Evolutionary conservation across 2,113 vertebrate species (phyloP).

Genomic region (Cephalopholis sonnerati): DNA sequence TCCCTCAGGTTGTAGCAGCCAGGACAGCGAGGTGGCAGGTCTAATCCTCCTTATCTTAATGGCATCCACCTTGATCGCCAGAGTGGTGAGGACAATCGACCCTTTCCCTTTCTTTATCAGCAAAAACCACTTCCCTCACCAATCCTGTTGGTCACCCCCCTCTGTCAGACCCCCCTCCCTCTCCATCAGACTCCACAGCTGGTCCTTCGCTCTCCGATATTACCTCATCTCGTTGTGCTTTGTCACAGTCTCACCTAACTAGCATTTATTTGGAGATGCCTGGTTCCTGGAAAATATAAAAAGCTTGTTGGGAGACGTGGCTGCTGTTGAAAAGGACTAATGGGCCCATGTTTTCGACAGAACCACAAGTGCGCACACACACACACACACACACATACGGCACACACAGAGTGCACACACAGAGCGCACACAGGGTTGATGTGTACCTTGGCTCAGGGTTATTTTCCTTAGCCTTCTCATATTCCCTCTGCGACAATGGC

Average conservation of each 20-base stretch:
- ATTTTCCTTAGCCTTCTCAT: conserved; percentile 48
- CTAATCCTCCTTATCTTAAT: conserved; percentile 87
- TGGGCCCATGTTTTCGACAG: conserved; percentile 7
- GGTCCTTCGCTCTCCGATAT: conserved; percentile 40
- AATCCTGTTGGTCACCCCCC: conserved; percentile 51
- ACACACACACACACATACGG: background rate
- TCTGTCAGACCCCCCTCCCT: conserved; percentile 26
- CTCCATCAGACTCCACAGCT: conserved; percentile 25
- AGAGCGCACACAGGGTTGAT: conserved; percentile 5
- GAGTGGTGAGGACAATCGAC: conserved; percentile 77
- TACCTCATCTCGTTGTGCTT: conserved; percentile 14
- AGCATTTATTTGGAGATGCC: conserved; percentile 26
- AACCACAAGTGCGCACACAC: background rate
- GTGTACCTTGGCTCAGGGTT: conserved; percentile 48
- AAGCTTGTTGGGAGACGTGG: conserved; percentile 7
- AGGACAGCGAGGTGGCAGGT: conserved; percentile 51
- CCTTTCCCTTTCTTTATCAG: conserved; percentile 77
- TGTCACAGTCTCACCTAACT: conserved; percentile 28
- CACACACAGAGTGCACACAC: conserved; percentile 3
- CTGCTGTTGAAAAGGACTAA: conserved; percentile 47
- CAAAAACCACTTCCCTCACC: conserved; percentile 56
- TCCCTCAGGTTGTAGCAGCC: conserved; percentile 49
- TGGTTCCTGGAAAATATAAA: conserved; percentile 39
- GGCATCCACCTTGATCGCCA: conserved; percentile 77
- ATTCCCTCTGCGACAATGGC: conserved; percentile 31